Evolutionary conservation across 2,113 vertebrate genomes (phyloP), one percentile per base, ranked within the genome.

Genomic region (Cromileptes altivelis): DNA sequence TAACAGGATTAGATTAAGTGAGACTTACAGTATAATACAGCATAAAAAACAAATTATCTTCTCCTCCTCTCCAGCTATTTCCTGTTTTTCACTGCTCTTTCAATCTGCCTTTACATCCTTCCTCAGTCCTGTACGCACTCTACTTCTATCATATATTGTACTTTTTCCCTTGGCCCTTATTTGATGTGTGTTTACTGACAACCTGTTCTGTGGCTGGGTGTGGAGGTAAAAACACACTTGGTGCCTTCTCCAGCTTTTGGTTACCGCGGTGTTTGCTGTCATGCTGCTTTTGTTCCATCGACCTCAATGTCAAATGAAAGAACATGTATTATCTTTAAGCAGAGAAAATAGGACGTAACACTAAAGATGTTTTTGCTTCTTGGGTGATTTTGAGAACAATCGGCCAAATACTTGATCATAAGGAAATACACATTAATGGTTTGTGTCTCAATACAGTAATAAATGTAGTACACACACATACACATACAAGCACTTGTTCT

Each of bases 101-200:
- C 19, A 50, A 21, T 64, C 62, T 56, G 1, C 37, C 61, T 62
- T 61, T 25, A 23, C 12, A 10, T 27, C 33, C 21, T n/a, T n/a
- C 19, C 27, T 73, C 3, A 4, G 25, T 45, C 40, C 13, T 58
- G 19, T 21, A 47, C 19, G 17, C 8, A 10, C 4, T 56, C 11
- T n/a, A 25, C 23, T 33, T 23, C 37, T 25, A 15, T 9, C 33
- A 64, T 21, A 30, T 18, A 42, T 4, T 42, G 9, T 65, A 10
- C 27, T 62, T 58, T 12, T 45, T 12, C 11, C 30, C 64, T 14
- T 56, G 8, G 73, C 88, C 93, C 82, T 60, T 61, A 90, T 89
- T 68, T 15, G 47, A 12, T 7, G 21, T 50, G 5, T 93, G 73
- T 93, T 93, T 91, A 88, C 89, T 73, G 89, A 89, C 78, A 93